phyloP scores from a whole-genome alignment of 2,113 vertebrate genomes.

The Grus americana region DNA sequence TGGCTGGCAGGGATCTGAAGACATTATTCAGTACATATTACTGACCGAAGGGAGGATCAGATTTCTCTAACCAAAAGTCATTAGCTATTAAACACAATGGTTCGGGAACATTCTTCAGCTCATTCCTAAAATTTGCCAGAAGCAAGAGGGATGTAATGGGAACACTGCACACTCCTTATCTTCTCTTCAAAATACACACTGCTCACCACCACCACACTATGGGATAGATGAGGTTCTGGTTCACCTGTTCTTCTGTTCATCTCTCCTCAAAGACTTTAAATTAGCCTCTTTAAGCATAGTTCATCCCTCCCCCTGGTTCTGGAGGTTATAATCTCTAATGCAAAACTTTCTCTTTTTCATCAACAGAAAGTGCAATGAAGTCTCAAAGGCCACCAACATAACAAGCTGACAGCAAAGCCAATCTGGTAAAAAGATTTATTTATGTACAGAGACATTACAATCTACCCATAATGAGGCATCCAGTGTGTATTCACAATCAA shows the following conservation, averaged over 20 bases:
- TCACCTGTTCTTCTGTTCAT: background rate
- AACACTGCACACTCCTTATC: background rate
- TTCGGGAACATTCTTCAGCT: constrained; percentile 29
- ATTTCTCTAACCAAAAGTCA: constrained; percentile 40
- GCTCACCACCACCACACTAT: background rate
- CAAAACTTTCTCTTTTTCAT: background rate
- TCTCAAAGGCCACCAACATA: constrained; percentile 25
- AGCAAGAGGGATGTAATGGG: background rate
- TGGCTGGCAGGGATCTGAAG: constrained; percentile 42
- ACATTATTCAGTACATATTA: constrained; percentile 34
- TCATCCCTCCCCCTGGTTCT: background rate
- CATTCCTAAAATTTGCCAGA: constrained; percentile 20
- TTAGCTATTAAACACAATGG: constrained; percentile 41
- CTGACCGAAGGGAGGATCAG: constrained; percentile 40
- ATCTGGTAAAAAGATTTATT: constrained; percentile 14
- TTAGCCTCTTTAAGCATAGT: background rate
- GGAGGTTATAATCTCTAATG: background rate
- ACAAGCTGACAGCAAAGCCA: constrained; percentile 3
- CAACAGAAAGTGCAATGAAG: background rate
- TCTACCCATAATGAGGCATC: background rate
- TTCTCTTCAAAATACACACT: background rate
- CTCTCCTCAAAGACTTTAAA: background rate
- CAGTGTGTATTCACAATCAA: background rate
- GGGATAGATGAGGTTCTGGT: background rate
- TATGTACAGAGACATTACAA: background rate